These are phyloP conservation scores for Eublepharis macularius DNA, from an alignment of 2,113 vertebrate species.

Conservation along the genomic window DNA sequence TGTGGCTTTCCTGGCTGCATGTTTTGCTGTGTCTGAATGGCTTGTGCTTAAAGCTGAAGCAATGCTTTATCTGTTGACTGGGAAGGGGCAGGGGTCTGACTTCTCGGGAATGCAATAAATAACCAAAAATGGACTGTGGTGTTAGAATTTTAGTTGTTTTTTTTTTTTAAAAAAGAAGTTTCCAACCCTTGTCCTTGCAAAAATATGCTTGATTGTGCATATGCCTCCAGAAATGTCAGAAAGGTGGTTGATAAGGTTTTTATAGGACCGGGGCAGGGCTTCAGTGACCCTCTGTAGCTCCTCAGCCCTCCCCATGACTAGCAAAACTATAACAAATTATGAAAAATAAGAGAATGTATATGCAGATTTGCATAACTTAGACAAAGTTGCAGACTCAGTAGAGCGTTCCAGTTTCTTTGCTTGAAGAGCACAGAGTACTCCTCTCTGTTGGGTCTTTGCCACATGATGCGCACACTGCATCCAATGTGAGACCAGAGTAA, in stretches of 20 bases:
- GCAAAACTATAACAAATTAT: not conserved
- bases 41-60: not conserved
- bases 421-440: no score
- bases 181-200: not conserved
- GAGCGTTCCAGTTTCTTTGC: no score
- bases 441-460: no score
- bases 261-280: not conserved
- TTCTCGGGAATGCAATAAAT: not conserved
- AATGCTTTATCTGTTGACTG: no score
- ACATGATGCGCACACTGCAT: no score
- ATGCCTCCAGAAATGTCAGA: not conserved
- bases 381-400: not conserved
- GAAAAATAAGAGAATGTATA: not conserved
- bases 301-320: not conserved
- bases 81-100: no score
- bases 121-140: no score
- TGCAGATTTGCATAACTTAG: no score
- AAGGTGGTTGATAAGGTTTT: not conserved
- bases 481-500: no score
- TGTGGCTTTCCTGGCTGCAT: constrained; percentile 14
- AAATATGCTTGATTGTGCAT: not conserved
- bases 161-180: not conserved
- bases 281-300: not conserved
- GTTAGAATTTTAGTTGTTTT: no score
- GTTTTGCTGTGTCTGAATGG: not conserved